Evolutionary conservation across 1,140 invertebrate species (phyloP), one percentile per base, ranked within the genome.

Genomic region (Papilio helenus): DNA sequence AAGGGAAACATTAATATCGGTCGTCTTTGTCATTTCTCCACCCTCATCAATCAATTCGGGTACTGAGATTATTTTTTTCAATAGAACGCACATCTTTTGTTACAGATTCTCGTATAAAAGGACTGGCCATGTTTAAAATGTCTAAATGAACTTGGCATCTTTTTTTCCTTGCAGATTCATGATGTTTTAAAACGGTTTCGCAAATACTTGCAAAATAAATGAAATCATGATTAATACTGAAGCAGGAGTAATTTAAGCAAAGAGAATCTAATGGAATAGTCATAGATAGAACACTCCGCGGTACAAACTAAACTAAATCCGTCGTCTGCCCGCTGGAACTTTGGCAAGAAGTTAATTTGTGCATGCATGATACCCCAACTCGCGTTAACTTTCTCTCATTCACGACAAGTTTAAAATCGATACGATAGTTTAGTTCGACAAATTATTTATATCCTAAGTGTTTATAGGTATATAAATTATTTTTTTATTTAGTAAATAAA

Each of bases 21-120:
- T n/a, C 34, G 26, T 44, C 42, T 44, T 72, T 72, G 71, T 72
- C 71, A 72, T 72, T 72, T 72, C 71, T 72, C 71, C 71, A 72
- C 71, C 71, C 71, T 72, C 71, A 72, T 72, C 71, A 72, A 72
- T 72, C 71, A 72, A 72, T 72, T 44, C 71, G 39, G 71, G 39
- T 39, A 44, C 71, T 39, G 71, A 44, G 71, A 72, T 42, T 72
- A 72, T 42, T 72, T 72, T 72, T 72, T 72, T 44, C 71, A 72
- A 72, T 20, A 44, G 71, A 44, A 72, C 18, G 71, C 71, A 44
- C 42, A 72, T 39, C 71, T 72, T 72, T 72, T 72, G 71, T 72
- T 72, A 72, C 34, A 72, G 34, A 42, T 18, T 72, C n/a, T 9
- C 8, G 1, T 1, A 44, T 20, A 72, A 72, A 72, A 44, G 42